Base-by-base conservation (phyloP, 2,888 invertebrate genomes). In the Aphodius sticticus region DNA sequence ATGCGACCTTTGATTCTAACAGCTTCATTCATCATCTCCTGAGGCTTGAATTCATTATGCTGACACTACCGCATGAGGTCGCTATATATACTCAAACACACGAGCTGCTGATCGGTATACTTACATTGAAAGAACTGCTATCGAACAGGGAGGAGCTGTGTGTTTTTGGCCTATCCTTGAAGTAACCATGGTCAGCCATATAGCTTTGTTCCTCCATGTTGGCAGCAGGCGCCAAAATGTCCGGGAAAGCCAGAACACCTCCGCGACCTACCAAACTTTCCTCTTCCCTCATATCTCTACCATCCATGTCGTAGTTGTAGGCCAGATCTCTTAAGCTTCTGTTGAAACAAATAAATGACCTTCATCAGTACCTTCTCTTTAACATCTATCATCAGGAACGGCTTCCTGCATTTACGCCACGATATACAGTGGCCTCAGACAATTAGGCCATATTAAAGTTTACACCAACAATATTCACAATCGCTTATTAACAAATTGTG, bases 211-310 rank as follows among this genome's bases (percentile, higher is more conserved):
- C 85, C 76, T 86, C 86, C 36, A 81, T 81, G 79, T 81, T 83
- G 79, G 87, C 83, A 80, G 88, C 86, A 76, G 89, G 88, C 76
- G 89, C 89, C 82, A 90, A 84, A 77, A 89, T 84, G 84, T 90
- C 89, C 26, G 90, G 90, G 84, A 89, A 88, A 74, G 89, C 85
- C 83, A 90, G 85, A 81, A 89, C 83, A 37, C 87, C 87, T 78
- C 84, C 83, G 75, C 84, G 83, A 76, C 81, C 84, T 81, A 82
- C 81, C 78, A 84, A 85, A 81, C 79, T 84, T 80, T 85, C 86
- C 26, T 80, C 82, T 77, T 87, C 84, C 70, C 78, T 76, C 69
- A n/a, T 16, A 38, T 70, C 69, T 26, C 78, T 78, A 15, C 70
- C 70, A 12, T 77, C 78, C 37, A 76, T 78, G 14, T 69, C 77